Evolutionary conservation across 2,888 invertebrate genomes (phyloP), one percentile per base, ranked within the genome.

Genomic region (Cephus spinipes): DNA sequence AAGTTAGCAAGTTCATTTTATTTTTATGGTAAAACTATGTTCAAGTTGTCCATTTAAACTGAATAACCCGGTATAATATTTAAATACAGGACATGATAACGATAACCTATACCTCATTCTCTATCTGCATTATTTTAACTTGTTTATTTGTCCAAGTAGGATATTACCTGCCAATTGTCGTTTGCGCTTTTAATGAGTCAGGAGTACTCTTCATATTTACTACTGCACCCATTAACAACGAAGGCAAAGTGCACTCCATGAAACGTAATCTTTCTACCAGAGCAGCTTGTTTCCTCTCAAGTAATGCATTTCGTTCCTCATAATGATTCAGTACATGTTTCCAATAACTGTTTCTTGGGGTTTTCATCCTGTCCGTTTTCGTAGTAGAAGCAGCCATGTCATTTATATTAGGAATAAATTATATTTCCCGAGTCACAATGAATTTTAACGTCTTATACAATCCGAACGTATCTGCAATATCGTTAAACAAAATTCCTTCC

Each of bases 221-320:
- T 15, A 84, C 81, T 4, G 83, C 84, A 1, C 85, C 82, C 84
- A 88, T 84, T 11, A 89, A 73, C 34, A 89, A 80, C 9, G 88
- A 86, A 1, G 88, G 88, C 55, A 89, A 79, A 6, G 87, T 85
- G 68, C 85, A 87, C 73, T 89, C 89, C 85, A 89, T 89, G 68
- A 88, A 86, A 71, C 82, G 83, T 11, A 89, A 85, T 76, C 85
- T 84, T 73, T 88, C 87, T 11, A 81, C 78, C 15, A 89, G 79
- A 34, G 81, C 87, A 11, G 83, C 84, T 68, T 86, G 87, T 33
- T 84, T 85, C 73, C 78, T 83, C 71, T 87, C 85, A 73, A 88
- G 82, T 1, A 84, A 85, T 6, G 86, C 89, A 74, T 85, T 88
- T 75, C 84, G 83, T 55, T 84, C 84, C 73, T 89, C 87, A 69